Evolutionary conservation across 2,797 vertebrate species (phyloP).

Genomic region (Hybognathus amarus): DNA sequence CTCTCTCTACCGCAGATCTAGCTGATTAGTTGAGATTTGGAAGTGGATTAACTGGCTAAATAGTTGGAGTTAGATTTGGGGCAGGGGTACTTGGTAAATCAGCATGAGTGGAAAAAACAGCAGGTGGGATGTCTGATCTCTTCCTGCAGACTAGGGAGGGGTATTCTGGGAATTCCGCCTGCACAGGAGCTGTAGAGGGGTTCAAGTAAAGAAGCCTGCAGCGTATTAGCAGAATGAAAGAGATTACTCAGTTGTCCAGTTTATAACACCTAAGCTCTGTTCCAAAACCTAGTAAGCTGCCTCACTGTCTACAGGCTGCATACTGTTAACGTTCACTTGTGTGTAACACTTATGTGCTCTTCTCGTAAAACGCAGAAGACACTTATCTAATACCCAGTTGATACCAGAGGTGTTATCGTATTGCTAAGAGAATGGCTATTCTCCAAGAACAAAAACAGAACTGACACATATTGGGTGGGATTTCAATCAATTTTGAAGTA

Average conservation of each 20-base stretch:
- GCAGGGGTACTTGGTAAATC: constrained; percentile 34
- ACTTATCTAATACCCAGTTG: not conserved
- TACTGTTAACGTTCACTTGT: not conserved
- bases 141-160: constrained; percentile 25
- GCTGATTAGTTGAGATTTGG: constrained; percentile 32
- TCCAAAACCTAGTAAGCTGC: not conserved
- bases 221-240: not conserved
- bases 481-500: not conserved
- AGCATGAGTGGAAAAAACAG: constrained; percentile 33
- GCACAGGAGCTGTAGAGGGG: constrained; percentile 10
- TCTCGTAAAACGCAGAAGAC: not conserved
- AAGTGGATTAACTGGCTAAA: constrained; percentile 18
- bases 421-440: not conserved
- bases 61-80: constrained; percentile 25
- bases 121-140: constrained; percentile 40
- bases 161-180: constrained; percentile 16
- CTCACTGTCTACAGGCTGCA: not conserved
- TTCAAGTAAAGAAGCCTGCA: constrained; percentile 24
- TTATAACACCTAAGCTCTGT: constrained; percentile 26
- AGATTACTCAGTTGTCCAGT: constrained; percentile 30
- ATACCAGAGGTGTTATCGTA: not conserved
- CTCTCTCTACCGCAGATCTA: not conserved
- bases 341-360: not conserved
- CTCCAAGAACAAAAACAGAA: not conserved
- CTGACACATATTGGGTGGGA: not conserved